Evolutionary conservation across 2,888 invertebrate species (phyloP).

Genomic region (Hypena proboscidalis): DNA sequence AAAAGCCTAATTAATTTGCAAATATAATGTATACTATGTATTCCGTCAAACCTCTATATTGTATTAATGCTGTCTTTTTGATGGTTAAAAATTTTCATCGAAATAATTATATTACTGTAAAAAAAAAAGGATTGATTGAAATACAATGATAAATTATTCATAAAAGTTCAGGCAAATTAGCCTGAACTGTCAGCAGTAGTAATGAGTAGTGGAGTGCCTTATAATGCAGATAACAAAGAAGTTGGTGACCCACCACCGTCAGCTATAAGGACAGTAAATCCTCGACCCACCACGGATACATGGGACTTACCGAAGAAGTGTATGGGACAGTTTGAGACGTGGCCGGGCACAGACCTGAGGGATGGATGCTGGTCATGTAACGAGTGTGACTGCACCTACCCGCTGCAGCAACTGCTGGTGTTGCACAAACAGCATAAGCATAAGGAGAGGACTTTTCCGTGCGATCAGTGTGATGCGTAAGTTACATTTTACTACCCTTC

Average conservation of each 20-base stretch:
- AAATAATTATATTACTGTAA: too few relatives aligned
- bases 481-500: slow-evolving; percentile 28
- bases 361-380: slow-evolving; percentile 84
- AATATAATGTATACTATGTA: too few relatives aligned
- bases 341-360: slow-evolving; percentile 3
- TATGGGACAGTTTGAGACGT: neutral
- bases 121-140: neutral
- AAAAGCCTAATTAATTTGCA: too few relatives aligned
- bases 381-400: slow-evolving; percentile 89
- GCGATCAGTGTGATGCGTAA: slow-evolving; percentile 74
- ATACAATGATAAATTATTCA: neutral
- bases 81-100: too few relatives aligned
- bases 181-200: neutral
- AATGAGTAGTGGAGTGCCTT: slow-evolving; percentile 27
- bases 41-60: too few relatives aligned
- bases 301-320: too few relatives aligned
- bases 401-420: slow-evolving; percentile 88
- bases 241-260: slow-evolving; percentile 2
- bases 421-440: slow-evolving; percentile 88
- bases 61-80: too few relatives aligned
- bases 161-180: neutral
- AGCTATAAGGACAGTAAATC: too few relatives aligned
- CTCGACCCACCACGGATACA: too few relatives aligned
- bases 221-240: slow-evolving; percentile 44
- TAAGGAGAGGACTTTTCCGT: slow-evolving; percentile 86